Evolutionary conservation across 2,113 vertebrate species (phyloP), one percentile per base, ranked within the genome.

Genomic region (Oplegnathus fasciatus): DNA sequence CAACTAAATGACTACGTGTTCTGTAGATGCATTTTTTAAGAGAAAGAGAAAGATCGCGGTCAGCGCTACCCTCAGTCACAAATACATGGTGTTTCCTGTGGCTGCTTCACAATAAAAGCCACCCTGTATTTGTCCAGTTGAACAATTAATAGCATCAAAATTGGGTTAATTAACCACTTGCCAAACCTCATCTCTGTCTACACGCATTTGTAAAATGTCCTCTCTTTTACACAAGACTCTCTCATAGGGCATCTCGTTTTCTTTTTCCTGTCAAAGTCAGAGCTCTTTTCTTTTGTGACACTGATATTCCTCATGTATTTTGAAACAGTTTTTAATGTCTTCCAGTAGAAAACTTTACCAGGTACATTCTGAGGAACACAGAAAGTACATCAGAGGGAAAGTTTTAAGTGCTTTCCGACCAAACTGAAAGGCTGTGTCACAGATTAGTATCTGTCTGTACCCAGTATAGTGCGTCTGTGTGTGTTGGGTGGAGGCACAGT

Each of bases 381-480:
- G 70, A 75, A 67, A 82, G 62, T 48, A 28, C 62, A 82, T 82
- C 79, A 74, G 61, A 58, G 26, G 26, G 40, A 24, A 65, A 26
- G 54, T 17, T 81, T 42, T 22, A 80, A 81, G 69, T 55, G 68
- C 78, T 60, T 52, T 64, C 48, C 4, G 17, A 15, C n/a, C 9
- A 17, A 17, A 32, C 18, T 4, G 17, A 67, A 24, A 57, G 32
- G 58, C 42, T 10, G 34, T 37, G 26, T 62, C 66, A 48, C 6
- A 28, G 24, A 78, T 73, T 6, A 28, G 55, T 24, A 18, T 65
- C 26, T 28, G 60, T 46, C n/a, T 24, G 61, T 67, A 28, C 75
- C 26, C 8, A 37, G 15, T 52, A 18, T 20, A 24, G 17, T 71
- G 28, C 14, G 4, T 60, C 5, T 68, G 37, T 68, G 70, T 44